A percentile compares a stretch with the other conserved stretches of the same genome.
phyloP scores from a whole-genome alignment of 1,140 invertebrate genomes.

The Diorhabda carinulata region DNA sequence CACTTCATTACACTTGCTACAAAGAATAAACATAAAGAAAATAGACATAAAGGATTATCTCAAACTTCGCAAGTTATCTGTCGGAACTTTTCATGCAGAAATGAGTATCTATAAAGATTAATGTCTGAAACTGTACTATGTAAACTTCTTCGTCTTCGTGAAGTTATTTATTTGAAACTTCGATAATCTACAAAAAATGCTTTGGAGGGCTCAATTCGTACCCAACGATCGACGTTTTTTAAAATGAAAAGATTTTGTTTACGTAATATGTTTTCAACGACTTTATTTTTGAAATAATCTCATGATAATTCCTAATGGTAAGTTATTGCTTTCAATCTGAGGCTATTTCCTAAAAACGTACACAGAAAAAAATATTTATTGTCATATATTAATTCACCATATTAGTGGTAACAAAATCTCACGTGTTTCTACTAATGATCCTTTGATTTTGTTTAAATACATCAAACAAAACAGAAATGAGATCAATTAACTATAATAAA shows the following conservation, averaged over 20 bases:
- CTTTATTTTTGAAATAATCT: too few relatives aligned
- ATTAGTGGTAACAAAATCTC: too few relatives aligned
- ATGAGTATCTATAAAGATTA: constrained; percentile 3
- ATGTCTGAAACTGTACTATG: neutral
- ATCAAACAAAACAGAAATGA: too few relatives aligned
- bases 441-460: too few relatives aligned
- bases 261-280: neutral
- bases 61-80: neutral
- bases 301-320: too few relatives aligned
- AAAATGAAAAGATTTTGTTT: neutral
- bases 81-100: neutral
- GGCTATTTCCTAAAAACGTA: too few relatives aligned
- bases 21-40: constrained; percentile 1
- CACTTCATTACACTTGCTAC: neutral
- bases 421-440: too few relatives aligned
- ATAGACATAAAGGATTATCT: constrained; percentile 1
- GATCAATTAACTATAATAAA: too few relatives aligned
- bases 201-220: neutral
- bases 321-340: too few relatives aligned
- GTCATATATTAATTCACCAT: too few relatives aligned
- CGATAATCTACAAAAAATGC: neutral
- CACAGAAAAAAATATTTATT: too few relatives aligned
- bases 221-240: neutral
- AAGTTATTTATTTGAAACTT: neutral
- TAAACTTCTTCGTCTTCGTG: neutral